phyloP scores from a whole-genome alignment of 2,888 invertebrate genomes.

The Glaucopsyche alexis region DNA sequence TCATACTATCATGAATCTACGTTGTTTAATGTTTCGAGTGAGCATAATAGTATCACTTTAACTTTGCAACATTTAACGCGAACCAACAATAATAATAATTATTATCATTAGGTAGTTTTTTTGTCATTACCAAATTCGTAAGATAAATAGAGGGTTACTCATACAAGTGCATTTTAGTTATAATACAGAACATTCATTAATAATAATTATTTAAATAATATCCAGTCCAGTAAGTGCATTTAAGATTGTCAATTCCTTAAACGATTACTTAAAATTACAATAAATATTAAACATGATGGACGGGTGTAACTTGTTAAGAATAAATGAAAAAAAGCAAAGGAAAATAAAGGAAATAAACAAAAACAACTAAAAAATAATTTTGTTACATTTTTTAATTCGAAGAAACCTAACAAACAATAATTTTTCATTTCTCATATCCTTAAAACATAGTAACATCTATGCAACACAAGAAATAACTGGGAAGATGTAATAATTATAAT shows the following conservation, averaged over 20 bases:
- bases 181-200: conserved; percentile 63
- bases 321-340: conserved; percentile 49
- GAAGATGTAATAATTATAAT: conserved; percentile 71
- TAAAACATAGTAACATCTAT: conserved; percentile 82
- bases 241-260: conserved; percentile 69
- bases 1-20: background rate
- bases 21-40: conserved; percentile 48
- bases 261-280: conserved; percentile 73
- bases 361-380: conserved; percentile 70
- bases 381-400: conserved; percentile 80
- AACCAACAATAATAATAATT: conserved; percentile 48
- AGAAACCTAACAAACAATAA: conserved; percentile 81
- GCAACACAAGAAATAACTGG: conserved; percentile 80
- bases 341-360: conserved; percentile 52
- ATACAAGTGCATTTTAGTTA: conserved; percentile 61
- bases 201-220: conserved; percentile 59
- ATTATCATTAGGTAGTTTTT: conserved; percentile 45
- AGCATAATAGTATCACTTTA: conserved; percentile 51
- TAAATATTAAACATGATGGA: conserved; percentile 77
- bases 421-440: conserved; percentile 74
- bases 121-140: conserved; percentile 68
- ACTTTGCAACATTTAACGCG: conserved; percentile 54
- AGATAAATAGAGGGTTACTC: conserved; percentile 49
- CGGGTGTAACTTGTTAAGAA: conserved; percentile 77
- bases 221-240: conserved; percentile 68